Conservation (phyloP, 2,888 invertebrate species). For the Orthosia gracilis region DNA sequence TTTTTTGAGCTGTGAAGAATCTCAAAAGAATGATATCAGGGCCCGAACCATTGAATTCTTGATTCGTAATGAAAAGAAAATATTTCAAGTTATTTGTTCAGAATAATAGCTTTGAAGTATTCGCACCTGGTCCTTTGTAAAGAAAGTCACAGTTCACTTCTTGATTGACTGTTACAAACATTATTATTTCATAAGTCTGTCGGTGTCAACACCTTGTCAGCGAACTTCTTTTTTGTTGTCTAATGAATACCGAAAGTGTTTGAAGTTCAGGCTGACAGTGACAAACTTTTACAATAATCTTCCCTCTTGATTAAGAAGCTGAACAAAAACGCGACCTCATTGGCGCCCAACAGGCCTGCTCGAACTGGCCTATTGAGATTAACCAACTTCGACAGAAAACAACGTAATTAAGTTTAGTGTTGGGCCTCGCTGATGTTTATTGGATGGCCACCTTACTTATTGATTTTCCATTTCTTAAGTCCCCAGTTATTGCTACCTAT, state of each 20-base stretch:
- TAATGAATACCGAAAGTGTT: conserved; percentile 50
- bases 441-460: conserved; percentile 73
- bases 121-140: conserved; percentile 40
- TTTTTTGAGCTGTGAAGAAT: conserved; percentile 19
- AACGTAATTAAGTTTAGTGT: conserved; percentile 80
- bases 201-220: conserved; percentile 31
- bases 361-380: conserved; percentile 79
- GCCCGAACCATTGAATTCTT: conserved; percentile 44
- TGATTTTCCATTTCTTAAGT: conserved; percentile 65
- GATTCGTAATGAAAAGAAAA: conserved; percentile 40
- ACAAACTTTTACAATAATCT: conserved; percentile 79
- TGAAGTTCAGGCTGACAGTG: conserved; percentile 63
- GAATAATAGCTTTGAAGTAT: conserved; percentile 18
- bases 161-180: conserved; percentile 20
- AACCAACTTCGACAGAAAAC: conserved; percentile 79
- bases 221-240: conserved; percentile 43
- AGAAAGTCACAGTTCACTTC: conserved; percentile 10
- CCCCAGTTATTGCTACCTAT: conserved; percentile 15
- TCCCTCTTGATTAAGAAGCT: conserved; percentile 69
- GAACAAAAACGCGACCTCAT: conserved; percentile 74
- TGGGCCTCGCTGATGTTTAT: conserved; percentile 73
- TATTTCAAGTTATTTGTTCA: conserved; percentile 33
- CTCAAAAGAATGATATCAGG: conserved; percentile 31
- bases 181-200: conserved; percentile 20
- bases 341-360: conserved; percentile 66